phyloP scores from a whole-genome alignment of 1,140 invertebrate species.

The Leptinotarsa defecta region DNA sequence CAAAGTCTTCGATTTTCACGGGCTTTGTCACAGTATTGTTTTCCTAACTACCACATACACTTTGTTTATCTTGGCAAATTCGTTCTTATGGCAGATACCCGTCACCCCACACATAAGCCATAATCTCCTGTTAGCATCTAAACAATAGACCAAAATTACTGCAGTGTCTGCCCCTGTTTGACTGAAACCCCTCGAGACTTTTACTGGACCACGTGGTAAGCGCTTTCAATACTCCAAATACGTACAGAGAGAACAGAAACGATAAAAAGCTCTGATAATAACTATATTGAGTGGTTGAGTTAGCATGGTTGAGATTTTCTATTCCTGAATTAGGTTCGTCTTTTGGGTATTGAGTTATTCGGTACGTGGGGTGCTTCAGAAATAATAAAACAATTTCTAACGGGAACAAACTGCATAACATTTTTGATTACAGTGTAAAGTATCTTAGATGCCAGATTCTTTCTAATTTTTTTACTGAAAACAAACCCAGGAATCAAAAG shows the following conservation, averaged over 20 bases:
- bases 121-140: constrained; percentile 19
- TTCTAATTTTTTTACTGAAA: too few species aligned
- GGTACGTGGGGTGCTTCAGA: too few species aligned
- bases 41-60: neutral
- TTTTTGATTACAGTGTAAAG: too few species aligned
- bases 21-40: neutral
- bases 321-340: neutral
- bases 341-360: neutral
- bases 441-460: too few species aligned
- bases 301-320: neutral
- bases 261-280: constrained; percentile 16
- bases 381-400: too few species aligned
- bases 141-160: constrained; percentile 18
- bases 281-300: neutral
- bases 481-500: too few species aligned
- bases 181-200: constrained; percentile 6
- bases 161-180: neutral
- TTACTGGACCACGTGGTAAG: constrained; percentile 2
- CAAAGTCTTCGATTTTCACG: too few species aligned
- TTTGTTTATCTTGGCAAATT: constrained; percentile 11
- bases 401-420: too few species aligned
- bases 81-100: constrained; percentile 8
- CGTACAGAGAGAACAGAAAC: neutral
- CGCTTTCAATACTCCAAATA: neutral
- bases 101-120: constrained; percentile 11